Evolutionary conservation across 92 coral and sea anemone species (phyloP).

Genomic region (Epizoanthus rinbou): DNA sequence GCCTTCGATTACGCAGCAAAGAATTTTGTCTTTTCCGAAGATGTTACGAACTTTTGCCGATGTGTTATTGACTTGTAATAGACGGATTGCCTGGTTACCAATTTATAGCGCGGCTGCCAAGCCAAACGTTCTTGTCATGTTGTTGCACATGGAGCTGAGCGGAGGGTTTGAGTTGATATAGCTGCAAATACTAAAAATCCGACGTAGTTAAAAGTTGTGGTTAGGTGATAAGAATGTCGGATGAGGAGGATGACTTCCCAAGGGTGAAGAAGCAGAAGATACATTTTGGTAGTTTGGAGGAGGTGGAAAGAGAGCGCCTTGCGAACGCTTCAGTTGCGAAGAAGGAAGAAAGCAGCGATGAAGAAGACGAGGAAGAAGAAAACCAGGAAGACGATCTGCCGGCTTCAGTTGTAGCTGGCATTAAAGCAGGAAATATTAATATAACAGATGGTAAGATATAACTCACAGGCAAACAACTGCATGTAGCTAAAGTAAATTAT

Average conservation of each 20-base stretch:
- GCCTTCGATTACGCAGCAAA: neutral
- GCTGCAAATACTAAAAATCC: neutral
- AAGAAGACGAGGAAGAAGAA: conserved; percentile 48
- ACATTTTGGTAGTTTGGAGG: conserved; percentile 94
- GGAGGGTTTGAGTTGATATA: neutral
- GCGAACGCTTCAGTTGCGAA: conserved; percentile 59
- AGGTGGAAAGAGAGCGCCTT: conserved; percentile 82
- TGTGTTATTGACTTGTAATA: neutral
- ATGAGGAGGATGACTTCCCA: conserved; percentile 90
- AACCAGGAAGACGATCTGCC: conserved; percentile 67
- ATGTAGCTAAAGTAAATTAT: neutral
- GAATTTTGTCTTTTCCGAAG: conserved; percentile 2
- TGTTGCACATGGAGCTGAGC: conserved; percentile 30
- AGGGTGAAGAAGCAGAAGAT: conserved; percentile 80
- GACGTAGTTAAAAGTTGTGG: neutral
- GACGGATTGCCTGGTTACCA: conserved; percentile 24
- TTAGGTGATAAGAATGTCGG: conserved; percentile 71
- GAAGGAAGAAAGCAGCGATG: conserved; percentile 41
- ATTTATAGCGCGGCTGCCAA: conserved; percentile 5
- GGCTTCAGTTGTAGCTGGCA: conserved; percentile 78
- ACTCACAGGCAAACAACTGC: neutral
- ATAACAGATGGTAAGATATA: conserved; percentile 78
- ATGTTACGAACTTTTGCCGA: conserved; percentile 11
- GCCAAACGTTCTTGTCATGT: conserved; percentile 13
- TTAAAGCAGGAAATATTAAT: conserved; percentile 93